These are phyloP conservation scores for Thalassarche chlororhynchos DNA, from an alignment of 2,113 vertebrate genomes.

Conservation along the genomic window DNA sequence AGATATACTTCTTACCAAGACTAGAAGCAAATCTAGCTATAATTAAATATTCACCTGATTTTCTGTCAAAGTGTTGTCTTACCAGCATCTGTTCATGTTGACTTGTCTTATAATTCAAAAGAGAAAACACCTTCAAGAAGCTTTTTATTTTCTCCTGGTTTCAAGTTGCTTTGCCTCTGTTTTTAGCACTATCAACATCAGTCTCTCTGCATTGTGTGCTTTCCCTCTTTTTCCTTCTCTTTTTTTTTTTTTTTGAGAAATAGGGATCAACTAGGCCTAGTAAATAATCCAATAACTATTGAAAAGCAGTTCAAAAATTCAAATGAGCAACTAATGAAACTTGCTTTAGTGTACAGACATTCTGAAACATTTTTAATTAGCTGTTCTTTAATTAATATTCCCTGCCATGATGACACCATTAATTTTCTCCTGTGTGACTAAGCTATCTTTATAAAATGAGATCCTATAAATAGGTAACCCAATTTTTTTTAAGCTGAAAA, in stretches of 20 bases:
- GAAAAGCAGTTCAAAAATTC: constrained; percentile 2
- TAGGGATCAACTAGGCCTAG: background rate
- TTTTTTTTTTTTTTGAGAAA: background rate
- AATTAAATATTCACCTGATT: constrained; percentile 40
- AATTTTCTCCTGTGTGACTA: background rate
- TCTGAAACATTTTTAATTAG: constrained; percentile 12
- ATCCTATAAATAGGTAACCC: background rate
- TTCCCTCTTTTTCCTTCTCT: background rate
- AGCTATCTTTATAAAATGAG: background rate
- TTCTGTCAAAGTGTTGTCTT: constrained; percentile 34
- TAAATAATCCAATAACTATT: constrained; percentile 9
- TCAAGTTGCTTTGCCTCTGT: background rate
- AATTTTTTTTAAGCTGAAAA: background rate
- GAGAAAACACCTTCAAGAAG: constrained; percentile 5
- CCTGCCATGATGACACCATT: background rate
- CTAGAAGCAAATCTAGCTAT: background rate
- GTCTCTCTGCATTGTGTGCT: background rate
- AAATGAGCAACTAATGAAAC: constrained; percentile 21
- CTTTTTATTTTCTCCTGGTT: constrained; percentile 12
- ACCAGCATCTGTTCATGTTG: constrained; percentile 21
- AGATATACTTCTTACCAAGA: background rate
- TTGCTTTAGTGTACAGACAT: background rate
- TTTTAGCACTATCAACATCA: constrained; percentile 6
- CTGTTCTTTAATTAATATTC: constrained; percentile 22
- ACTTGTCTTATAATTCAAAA: constrained; percentile 45